Base-by-base conservation (phyloP, 2,797 vertebrate genomes). In the Graptemys geographica region DNA sequence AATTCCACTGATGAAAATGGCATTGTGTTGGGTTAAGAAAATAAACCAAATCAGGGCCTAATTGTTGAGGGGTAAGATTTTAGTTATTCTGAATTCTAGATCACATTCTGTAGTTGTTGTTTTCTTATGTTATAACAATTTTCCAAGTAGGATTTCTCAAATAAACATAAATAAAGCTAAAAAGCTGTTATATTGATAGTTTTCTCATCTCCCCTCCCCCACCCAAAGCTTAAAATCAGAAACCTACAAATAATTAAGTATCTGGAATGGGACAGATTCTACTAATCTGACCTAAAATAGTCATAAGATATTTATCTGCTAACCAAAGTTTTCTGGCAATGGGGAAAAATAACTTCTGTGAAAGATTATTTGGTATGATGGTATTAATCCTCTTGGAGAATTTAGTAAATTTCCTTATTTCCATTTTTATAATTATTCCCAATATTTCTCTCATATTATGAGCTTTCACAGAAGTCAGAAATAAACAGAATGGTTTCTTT, bases 1-100 rank as follows among this genome's bases (percentile, higher is more conserved):
- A 31, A 13, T 59, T 59, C 57, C 57, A 59, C 28, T 59, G 57
- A 59, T 59, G 28, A 31, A 10, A 59, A 15, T 59, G 57, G 28
- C 57, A 59, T 59, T 59, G 57, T 59, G 57, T 59, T 59, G 57
- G 57, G 57, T 13, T 59, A 59, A 59, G 12, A 59, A 55, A 33
- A 59, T 31, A 13, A 59, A 59, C 27, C 12, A 59, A 59, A 59
- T 59, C 57, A 59, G 57, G 28, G 57, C 5, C 57, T 31, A 59
- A 31, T 59, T 59, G 57, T 12, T 31, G 6, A 31, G 28, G 27
- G 28, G 28, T 59, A 15, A 93, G 93, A 89, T n/a, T 12, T 87
- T 81, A 91, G 87, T 90, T 94, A 94, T 56, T 93, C 82, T 84
- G 93, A 62, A 91, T 92, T 96, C 94, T 90, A 94, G 84, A 90